Conservation (phyloP, 2,888 invertebrate genomes). For the Carabus problematicus region DNA sequence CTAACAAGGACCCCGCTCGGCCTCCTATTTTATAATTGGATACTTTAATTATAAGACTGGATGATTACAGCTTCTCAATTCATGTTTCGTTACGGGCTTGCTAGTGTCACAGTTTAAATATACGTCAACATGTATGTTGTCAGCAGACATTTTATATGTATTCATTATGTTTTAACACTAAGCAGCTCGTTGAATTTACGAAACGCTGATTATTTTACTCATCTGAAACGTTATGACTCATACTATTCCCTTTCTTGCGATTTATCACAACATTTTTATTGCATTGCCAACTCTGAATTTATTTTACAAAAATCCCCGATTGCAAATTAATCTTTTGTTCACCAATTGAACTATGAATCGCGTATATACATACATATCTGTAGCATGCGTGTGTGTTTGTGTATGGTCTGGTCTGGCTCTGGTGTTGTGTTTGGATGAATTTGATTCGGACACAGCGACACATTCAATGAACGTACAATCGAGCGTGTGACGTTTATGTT, state of each 20-base stretch:
- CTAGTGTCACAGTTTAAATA: no score
- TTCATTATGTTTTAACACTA: no score
- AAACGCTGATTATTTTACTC: no score
- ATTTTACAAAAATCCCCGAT: background rate
- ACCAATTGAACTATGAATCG: background rate
- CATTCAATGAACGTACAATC: conserved; percentile 38
- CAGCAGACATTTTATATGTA: no score
- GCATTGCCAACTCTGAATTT: background rate
- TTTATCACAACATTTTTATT: background rate
- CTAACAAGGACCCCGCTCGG: conserved; percentile 14
- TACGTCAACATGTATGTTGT: no score
- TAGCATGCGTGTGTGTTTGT: background rate
- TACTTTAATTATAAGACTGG: conserved; percentile 4
- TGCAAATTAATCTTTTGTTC: background rate
- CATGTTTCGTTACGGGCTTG: background rate
- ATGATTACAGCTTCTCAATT: background rate
- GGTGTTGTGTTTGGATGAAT: background rate
- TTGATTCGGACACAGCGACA: conserved; percentile 31
- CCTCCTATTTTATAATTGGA: conserved; percentile 15
- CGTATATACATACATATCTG: background rate
- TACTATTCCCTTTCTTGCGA: no score
- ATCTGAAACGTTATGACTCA: no score
- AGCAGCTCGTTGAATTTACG: no score
- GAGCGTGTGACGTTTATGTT: conserved; percentile 40
- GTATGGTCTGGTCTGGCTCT: background rate